phyloP scores from a whole-genome alignment of 2,113 vertebrate species.

The Chunga burmeisteri region DNA sequence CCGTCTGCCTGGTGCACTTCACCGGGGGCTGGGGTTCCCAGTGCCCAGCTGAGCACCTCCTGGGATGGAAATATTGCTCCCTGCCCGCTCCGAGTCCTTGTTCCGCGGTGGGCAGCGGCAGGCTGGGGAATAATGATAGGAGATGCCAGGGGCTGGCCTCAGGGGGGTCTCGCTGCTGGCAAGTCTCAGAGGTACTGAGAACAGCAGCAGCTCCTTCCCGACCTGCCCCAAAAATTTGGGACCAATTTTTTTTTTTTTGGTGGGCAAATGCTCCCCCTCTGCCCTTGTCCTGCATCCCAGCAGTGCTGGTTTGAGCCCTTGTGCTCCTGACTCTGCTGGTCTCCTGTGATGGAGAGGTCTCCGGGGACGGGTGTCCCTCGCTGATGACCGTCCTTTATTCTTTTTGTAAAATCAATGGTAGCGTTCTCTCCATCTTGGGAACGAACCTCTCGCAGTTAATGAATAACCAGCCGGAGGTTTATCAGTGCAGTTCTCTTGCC shows the following conservation, averaged over 20 bases:
- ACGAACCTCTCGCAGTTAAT: not conserved
- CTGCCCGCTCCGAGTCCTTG: not conserved
- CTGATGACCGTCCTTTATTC: fast-evolving
- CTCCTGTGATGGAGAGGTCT: not conserved
- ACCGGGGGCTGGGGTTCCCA: not conserved
- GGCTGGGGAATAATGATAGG: fast-evolving
- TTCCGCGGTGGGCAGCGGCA: no score
- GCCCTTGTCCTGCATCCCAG: no score
- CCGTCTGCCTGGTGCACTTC: not conserved
- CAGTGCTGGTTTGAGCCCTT: fast-evolving
- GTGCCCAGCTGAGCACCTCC: not conserved
- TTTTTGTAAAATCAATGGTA: not conserved
- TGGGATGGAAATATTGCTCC: fast-evolving
- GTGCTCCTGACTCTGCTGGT: fast-evolving
- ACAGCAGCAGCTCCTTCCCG: not conserved
- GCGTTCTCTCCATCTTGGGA: not conserved
- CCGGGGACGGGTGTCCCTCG: fast-evolving
- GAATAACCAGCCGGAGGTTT: not conserved
- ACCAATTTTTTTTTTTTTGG: no score
- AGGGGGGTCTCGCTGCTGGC: not conserved
- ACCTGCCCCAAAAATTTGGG: not conserved
- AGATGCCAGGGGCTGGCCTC: not conserved
- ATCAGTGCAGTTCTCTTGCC: not conserved
- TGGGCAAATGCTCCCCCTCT: not conserved
- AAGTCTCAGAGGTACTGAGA: fast-evolving